A percentile compares a stretch with the other conserved stretches of the same genome.
phyloP scores from a whole-genome alignment of 2,113 vertebrate genomes.

The Larimichthys polyactis region DNA sequence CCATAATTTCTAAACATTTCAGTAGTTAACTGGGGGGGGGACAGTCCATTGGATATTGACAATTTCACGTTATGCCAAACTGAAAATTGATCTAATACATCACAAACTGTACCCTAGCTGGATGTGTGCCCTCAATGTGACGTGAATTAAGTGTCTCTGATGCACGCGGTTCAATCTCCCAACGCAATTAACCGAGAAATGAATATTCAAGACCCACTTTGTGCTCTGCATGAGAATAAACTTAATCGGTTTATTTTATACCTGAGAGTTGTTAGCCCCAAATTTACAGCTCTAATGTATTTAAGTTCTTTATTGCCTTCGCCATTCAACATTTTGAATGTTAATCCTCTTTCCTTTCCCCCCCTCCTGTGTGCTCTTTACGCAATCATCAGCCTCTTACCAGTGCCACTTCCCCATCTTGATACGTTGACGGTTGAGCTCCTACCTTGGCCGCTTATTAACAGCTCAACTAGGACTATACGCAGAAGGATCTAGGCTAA shows the following conservation, averaged over 20 bases:
- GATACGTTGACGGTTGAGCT: conserved; percentile 3
- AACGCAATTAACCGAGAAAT: conserved; percentile 47
- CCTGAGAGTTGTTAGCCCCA: conserved; percentile 25
- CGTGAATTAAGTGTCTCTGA: conserved; percentile 27
- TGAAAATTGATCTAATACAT: conserved; percentile 13
- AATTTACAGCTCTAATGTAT: conserved; percentile 45
- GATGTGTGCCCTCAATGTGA: conserved; percentile 17
- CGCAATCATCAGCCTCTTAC: conserved; percentile 1
- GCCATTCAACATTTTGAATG: conserved; percentile 34
- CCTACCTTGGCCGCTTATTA: conserved; percentile 49
- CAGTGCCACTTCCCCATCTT: background rate
- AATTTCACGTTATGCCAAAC: conserved; percentile 9
- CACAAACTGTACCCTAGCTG: conserved; percentile 8
- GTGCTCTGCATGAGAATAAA: conserved; percentile 39
- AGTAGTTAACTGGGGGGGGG: background rate
- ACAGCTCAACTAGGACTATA: background rate
- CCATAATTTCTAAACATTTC: conserved; percentile 14
- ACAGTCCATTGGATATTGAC: background rate
- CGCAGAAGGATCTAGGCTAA: conserved; percentile 3
- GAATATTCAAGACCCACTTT: conserved; percentile 46
- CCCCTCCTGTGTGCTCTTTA: background rate
- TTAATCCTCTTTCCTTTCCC: background rate
- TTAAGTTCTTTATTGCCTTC: conserved; percentile 24
- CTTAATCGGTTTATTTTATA: conserved; percentile 44
- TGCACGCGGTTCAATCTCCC: conserved; percentile 33